Base-by-base conservation (phyloP, 1,140 invertebrate species). In the Drosophila pallidifrons region DNA sequence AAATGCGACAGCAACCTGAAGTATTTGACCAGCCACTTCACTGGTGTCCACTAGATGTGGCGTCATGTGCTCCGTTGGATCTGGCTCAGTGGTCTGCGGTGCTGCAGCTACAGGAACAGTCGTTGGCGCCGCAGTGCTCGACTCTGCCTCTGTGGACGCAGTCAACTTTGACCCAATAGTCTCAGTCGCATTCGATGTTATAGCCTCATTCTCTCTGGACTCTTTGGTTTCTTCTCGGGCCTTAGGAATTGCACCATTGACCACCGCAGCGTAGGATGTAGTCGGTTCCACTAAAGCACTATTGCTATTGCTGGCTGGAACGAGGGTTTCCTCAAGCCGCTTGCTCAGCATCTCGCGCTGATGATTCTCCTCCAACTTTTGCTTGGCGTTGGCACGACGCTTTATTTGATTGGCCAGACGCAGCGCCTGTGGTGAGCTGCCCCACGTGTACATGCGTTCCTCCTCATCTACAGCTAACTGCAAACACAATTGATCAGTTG, bases 361-460 rank as follows among this genome's bases (percentile, higher is more conserved):
- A 11, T 92, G 82, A 63, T 78, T 77, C 55, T 92, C 91, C 64
- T 54, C 93, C 80, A 90, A 80, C 58, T 94, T 94, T 67, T 94
- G 94, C 13, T 93, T 88, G 30, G 94, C 93, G 52, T 95, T 94
- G 6, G 93, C 93, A 61, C 94, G 93, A 46, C 95, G 94, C 78
- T 94, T 94, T 8, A 94, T 93, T 88, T 96, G 95, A 58, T 95
- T 95, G 72, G 95, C 94, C 8, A 96, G 85, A 46, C 96, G 93
- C 8, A 97, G 92, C 69, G 95, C 95, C 92, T 96, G 96, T 0
- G 96, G 96, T 92, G 96, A 97, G 32, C 95, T 94, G 3, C 97
- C 97, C 96, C 96, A 98, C 5, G 94, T 94, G 79, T 95, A 97
- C 10, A 98, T 92, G 82, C 94, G 94, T 82, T 96, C 95, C 52